Conservation (phyloP, 2,797 vertebrate species). For the Sebastes vulpes region DNA sequence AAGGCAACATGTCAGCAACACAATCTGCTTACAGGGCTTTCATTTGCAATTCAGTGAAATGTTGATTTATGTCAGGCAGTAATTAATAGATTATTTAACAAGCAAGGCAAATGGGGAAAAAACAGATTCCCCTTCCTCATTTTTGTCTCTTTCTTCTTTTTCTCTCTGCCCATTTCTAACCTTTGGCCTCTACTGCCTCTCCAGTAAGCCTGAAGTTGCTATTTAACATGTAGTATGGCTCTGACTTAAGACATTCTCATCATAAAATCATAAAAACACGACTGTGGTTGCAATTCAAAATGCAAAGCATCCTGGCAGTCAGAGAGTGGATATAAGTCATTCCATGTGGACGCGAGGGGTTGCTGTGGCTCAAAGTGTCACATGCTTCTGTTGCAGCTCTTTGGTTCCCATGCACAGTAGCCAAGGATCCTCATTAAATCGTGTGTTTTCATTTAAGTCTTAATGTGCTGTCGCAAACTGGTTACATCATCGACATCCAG, state of each 20-base stretch:
- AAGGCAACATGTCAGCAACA: slow-evolving; percentile 21
- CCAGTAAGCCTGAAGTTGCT: slow-evolving; percentile 19
- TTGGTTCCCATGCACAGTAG: slow-evolving; percentile 54
- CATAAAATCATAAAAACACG: slow-evolving; percentile 56
- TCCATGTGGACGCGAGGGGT: slow-evolving; percentile 54
- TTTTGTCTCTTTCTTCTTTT: not conserved
- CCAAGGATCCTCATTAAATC: slow-evolving; percentile 31
- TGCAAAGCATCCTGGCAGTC: slow-evolving; percentile 55
- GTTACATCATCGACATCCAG: slow-evolving; percentile 6
- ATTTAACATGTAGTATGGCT: slow-evolving; percentile 35
- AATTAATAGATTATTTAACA: slow-evolving; percentile 46
- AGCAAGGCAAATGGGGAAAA: slow-evolving; percentile 6
- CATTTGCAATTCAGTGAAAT: slow-evolving; percentile 11
- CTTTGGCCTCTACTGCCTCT: slow-evolving; percentile 7
- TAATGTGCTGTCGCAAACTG: not conserved
- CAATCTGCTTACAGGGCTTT: slow-evolving; percentile 1
- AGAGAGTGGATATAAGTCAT: slow-evolving; percentile 42
- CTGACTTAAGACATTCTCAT: slow-evolving; percentile 42
- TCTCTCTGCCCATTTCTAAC: slow-evolving; percentile 1
- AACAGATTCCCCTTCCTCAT: not conserved
- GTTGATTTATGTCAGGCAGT: slow-evolving; percentile 24
- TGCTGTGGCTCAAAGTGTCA: slow-evolving; percentile 47
- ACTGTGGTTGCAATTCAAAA: slow-evolving; percentile 61
- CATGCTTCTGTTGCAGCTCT: slow-evolving; percentile 45
- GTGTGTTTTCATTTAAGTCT: slow-evolving; percentile 24